Conservation (phyloP, 2,888 invertebrate genomes). For the Morpho achilles region DNA sequence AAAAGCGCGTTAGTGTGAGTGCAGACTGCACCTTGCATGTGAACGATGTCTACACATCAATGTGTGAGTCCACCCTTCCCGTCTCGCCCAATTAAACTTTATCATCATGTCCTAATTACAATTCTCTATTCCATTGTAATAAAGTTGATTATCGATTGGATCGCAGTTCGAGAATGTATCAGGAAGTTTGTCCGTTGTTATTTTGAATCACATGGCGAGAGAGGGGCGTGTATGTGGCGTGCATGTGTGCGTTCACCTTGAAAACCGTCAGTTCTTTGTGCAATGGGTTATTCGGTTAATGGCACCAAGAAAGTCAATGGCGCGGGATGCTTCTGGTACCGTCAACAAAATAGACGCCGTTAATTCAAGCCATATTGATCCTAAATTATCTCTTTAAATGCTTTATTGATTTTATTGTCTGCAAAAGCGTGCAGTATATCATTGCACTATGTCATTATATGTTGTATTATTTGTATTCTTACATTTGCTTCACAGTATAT, state of each 20-base stretch:
- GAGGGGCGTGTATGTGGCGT: slow-evolving; percentile 33
- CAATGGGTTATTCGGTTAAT: slow-evolving; percentile 81
- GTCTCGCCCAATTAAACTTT: slow-evolving; percentile 45
- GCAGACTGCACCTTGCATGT: slow-evolving; percentile 61
- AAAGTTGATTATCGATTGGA: slow-evolving; percentile 35
- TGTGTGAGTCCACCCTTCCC: slow-evolving; percentile 72
- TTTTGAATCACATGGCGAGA: slow-evolving; percentile 61
- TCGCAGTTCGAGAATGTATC: slow-evolving; percentile 17
- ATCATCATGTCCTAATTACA: slow-evolving; percentile 9
- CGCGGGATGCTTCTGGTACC: slow-evolving; percentile 64
- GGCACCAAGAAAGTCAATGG: slow-evolving; percentile 78
- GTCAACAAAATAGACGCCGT: slow-evolving; percentile 45
- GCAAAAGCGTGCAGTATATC: no score
- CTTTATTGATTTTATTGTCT: no score
- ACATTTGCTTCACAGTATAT: no score
- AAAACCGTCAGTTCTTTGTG: slow-evolving; percentile 77
- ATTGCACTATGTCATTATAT: no score
- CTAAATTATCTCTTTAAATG: no score
- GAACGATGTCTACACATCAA: slow-evolving; percentile 42
- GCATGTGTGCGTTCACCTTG: slow-evolving; percentile 75
- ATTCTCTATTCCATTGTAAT: slow-evolving; percentile 15
- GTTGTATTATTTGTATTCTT: no score
- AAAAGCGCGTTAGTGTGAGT: slow-evolving; percentile 41
- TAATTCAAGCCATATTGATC: no score
- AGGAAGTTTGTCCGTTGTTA: slow-evolving; percentile 44